Base-by-base conservation (phyloP, 2,113 vertebrate genomes). In the Sapayoa aenigma region DNA sequence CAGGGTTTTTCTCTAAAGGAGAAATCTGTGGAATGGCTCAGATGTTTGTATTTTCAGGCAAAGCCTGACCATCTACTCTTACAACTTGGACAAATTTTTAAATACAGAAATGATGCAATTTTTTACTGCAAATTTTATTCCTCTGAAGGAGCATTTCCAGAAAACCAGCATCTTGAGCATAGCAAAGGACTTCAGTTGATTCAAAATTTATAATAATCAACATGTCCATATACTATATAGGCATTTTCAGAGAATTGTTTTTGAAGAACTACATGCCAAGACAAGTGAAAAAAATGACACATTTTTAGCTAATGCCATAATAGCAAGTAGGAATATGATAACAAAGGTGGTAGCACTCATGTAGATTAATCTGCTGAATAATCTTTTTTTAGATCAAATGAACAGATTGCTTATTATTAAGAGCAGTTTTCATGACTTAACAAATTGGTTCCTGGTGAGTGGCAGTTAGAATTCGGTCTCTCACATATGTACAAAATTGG, bases 401-500 rank as follows among this genome's bases (percentile, higher is more conserved):
- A 52, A 50, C 18, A 31, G 22, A 42, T 13, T 85, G 39, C 16
- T 17, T 76, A 82, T 47, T 44, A 27, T 62, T 41, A 35, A 76
- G 47, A 41, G 14, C 46, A 12, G 24, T 59, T 84, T 78, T 83
- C 24, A 9, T 53, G 31, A 37, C 5, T 47, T 59, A 58, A 41
- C 2, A 8, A 23, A 44, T 58, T 25, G 21, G 3, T 72, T 73
- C n/a, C 53, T 35, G 21, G 20, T 58, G 69, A 67, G 21, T 9
- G 18, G 24, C 47, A n/a, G 39, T 46, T 62, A 50, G 58, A 81
- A 84, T 56, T 72, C 24, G 18, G 30, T 79, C 39, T 80, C 86
- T 28, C 55, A 31, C 0, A 0, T 62, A 33, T 16, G 68, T 65
- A 46, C 0, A 1, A 8, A 72, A 25, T 52, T 44, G 7, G 20